These are phyloP conservation scores for Acanthurus tractus DNA, from an alignment of 2,797 vertebrate species.

Conservation along the genomic window DNA sequence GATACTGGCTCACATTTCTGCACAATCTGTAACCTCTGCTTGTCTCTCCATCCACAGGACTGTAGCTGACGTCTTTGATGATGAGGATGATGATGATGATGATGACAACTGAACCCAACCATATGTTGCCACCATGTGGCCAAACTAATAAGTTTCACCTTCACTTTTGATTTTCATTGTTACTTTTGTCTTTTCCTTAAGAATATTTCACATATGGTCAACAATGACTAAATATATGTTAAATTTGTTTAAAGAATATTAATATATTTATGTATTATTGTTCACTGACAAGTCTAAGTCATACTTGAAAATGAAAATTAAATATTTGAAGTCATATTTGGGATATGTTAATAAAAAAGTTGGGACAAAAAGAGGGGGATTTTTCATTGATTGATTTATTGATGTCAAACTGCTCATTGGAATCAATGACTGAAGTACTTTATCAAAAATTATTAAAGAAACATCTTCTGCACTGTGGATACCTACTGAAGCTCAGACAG, in stretches of 20 bases:
- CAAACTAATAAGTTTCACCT: conserved; percentile 62
- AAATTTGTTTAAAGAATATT: conserved; percentile 59
- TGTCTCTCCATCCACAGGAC: conserved; percentile 76
- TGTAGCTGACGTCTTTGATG: conserved; percentile 86
- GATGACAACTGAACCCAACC: conserved; percentile 72
- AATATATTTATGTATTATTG: conserved; percentile 72
- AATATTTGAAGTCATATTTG: conserved; percentile 63
- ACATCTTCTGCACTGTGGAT: no score
- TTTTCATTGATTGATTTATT: conserved; percentile 65
- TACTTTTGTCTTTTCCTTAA: conserved; percentile 72
- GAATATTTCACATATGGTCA: conserved; percentile 55
- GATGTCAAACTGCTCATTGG: neutral
- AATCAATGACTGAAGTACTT: neutral
- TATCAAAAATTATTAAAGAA: no score
- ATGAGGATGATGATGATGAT: conserved; percentile 55
- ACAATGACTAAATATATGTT: conserved; percentile 43
- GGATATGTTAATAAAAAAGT: conserved; percentile 71
- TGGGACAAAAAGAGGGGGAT: conserved; percentile 36
- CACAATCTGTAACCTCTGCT: neutral
- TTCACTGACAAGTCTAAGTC: conserved; percentile 58
- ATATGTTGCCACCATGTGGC: conserved; percentile 83
- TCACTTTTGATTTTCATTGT: conserved; percentile 66
- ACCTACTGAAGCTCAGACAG: no score
- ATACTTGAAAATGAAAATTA: conserved; percentile 44
- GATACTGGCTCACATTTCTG: neutral